phyloP scores from a whole-genome alignment of 2,888 invertebrate genomes.

The Cryptosula pallasiana region DNA sequence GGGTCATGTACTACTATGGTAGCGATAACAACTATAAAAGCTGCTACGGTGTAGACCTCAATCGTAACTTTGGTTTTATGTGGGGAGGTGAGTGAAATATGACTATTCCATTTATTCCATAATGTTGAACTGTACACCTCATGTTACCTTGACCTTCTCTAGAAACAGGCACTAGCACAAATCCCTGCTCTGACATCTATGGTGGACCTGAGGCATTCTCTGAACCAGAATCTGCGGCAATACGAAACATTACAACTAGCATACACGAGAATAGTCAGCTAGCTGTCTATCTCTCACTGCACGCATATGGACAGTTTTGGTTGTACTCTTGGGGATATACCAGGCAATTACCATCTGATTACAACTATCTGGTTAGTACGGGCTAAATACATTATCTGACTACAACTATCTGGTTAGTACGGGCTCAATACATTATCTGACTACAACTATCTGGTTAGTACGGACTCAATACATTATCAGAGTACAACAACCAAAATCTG shows the following conservation, averaged over 20 bases:
- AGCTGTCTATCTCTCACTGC: slow-evolving; percentile 26
- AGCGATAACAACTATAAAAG: background rate
- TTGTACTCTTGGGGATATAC: slow-evolving; percentile 79
- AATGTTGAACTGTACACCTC: no score
- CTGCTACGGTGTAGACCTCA: slow-evolving; percentile 28
- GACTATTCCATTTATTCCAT: no score
- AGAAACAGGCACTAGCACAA: slow-evolving; percentile 7
- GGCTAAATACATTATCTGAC: slow-evolving; percentile 37
- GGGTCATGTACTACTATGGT: slow-evolving; percentile 15
- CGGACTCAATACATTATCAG: slow-evolving; percentile 33
- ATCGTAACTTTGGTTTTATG: slow-evolving; percentile 27
- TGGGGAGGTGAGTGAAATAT: slow-evolving; percentile 27
- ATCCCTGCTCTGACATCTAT: slow-evolving; percentile 22
- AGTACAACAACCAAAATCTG: slow-evolving; percentile 46
- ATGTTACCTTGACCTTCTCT: no score
- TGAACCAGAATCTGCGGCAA: slow-evolving; percentile 21
- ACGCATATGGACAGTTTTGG: slow-evolving; percentile 58
- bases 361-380: slow-evolving; percentile 39
- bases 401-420: slow-evolving; percentile 41
- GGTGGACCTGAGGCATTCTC: slow-evolving; percentile 19
- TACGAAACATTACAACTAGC: background rate
- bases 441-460: slow-evolving; percentile 42
- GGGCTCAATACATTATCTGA: slow-evolving; percentile 36
- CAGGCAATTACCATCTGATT: slow-evolving; percentile 37
- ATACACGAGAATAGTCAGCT: background rate